Evolutionary conservation across 2,113 vertebrate species (phyloP), one percentile per base, ranked within the genome.

Genomic region (Trichomycterus rosablanca): DNA sequence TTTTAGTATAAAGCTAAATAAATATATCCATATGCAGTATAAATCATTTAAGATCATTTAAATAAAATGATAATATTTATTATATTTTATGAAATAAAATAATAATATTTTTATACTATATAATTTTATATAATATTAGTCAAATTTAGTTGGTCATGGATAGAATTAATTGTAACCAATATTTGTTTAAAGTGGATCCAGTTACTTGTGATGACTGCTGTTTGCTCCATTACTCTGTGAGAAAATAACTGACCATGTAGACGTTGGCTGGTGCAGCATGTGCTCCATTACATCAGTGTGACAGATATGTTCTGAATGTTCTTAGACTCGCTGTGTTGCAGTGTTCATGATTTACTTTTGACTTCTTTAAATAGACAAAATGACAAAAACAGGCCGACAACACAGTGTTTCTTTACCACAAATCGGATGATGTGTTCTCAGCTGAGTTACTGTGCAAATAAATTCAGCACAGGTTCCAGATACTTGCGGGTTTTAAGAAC

Each of bases 391-490:
- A 59, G 24, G 57, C 24, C 26, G 73, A 59, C 53, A 18, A n/a
- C n/a, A n/a, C n/a, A 32, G 43, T 44, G 45, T 46, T 23, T 9
- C 62, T 69, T 51, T 46, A 61, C 63, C 34, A 66, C 3, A 58
- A 57, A 45, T 52, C 4, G 16, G 73, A 70, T 71, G 34, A 23
- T 32, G 44, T 59, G 18, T 54, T 35, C 44, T 9, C 53, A 74
- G 62, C 37, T 50, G 43, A 63, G 62, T 76, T 49, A 69, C 18
- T 26, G 42, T 5, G n/a, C 4, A 42, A 35, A 59, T 60, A 30
- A 69, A 63, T 45, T 67, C 39, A 32, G 53, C 2, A 9, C 11
- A 66, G 49, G n/a, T 48, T 59, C 71, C 53, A 57, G 37, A 16
- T 19, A 20, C 40, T n/a, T 30, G 61, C 63, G 66, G 44, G 26